phyloP scores from a whole-genome alignment of 2,113 vertebrate species.

The Sylvia atricapilla region DNA sequence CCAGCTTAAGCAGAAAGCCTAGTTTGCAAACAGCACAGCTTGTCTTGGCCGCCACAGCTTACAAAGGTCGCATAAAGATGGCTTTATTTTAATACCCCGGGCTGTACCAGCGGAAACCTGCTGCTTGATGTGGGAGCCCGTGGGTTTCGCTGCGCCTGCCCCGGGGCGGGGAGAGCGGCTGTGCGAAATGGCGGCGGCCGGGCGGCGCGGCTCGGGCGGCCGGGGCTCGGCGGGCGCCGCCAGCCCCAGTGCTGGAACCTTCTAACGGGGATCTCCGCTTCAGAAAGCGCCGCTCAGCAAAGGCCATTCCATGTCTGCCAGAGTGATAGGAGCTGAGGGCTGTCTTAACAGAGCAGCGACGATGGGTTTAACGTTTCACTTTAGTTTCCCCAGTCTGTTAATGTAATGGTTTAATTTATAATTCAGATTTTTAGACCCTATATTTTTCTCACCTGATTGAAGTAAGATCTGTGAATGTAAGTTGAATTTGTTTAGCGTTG shows the following conservation, averaged over 20 bases:
- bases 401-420: background rate
- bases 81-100: background rate
- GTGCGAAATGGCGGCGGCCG: background rate
- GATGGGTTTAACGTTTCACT: background rate
- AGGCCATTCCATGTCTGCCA: background rate
- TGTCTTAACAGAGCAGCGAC: background rate
- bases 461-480: background rate
- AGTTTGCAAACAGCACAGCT: background rate
- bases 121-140: too few species aligned
- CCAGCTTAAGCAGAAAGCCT: background rate
- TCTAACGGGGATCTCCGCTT: background rate
- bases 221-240: too few species aligned
- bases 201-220: fast-evolving
- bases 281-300: background rate
- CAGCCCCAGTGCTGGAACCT: background rate
- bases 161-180: background rate
- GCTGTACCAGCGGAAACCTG: background rate
- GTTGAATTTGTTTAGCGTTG: background rate
- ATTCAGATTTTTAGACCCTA: background rate
- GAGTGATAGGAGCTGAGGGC: background rate
- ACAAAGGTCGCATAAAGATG: background rate
- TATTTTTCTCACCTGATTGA: background rate
- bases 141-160: fast-evolving
- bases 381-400: background rate
- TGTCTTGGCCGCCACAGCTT: background rate